Conservation (phyloP, 2,888 invertebrate species). For the Dynastes hyllus region DNA sequence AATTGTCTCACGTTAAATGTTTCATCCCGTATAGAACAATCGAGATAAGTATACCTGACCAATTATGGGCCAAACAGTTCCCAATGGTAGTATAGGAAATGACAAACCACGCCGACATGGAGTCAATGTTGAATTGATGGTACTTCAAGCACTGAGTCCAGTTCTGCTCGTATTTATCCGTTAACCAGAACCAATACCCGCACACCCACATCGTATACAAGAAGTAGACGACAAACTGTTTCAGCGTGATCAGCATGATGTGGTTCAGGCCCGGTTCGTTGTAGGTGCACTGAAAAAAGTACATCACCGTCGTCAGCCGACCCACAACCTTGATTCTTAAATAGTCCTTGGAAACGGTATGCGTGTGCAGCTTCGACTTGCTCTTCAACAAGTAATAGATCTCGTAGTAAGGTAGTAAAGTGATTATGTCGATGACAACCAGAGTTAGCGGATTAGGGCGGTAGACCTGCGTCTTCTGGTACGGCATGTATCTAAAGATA, state of each 20-base stretch:
- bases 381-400: slow-evolving; percentile 44
- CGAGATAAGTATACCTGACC: slow-evolving; percentile 42
- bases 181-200: slow-evolving; percentile 50
- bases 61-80: slow-evolving; percentile 48
- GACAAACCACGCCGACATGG: slow-evolving; percentile 36
- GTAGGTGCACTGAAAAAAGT: slow-evolving; percentile 35
- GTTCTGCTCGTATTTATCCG: slow-evolving; percentile 24
- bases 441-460: slow-evolving; percentile 38
- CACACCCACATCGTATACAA: slow-evolving; percentile 50
- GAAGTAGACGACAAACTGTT: slow-evolving; percentile 48
- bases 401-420: slow-evolving; percentile 48
- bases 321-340: slow-evolving; percentile 41
- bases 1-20: no score
- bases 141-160: slow-evolving; percentile 43
- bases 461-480: slow-evolving; percentile 41
- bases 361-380: slow-evolving; percentile 21
- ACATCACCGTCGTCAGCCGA: slow-evolving; percentile 23
- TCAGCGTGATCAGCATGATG: slow-evolving; percentile 32
- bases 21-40: neutral
- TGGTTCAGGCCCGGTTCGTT: slow-evolving; percentile 53
- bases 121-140: slow-evolving; percentile 41
- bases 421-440: slow-evolving; percentile 40
- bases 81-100: slow-evolving; percentile 32
- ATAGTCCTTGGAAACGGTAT: slow-evolving; percentile 32
- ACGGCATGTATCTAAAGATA: slow-evolving; percentile 39